phyloP scores from a whole-genome alignment of 2,888 invertebrate species.

The Deilephila porcellus region DNA sequence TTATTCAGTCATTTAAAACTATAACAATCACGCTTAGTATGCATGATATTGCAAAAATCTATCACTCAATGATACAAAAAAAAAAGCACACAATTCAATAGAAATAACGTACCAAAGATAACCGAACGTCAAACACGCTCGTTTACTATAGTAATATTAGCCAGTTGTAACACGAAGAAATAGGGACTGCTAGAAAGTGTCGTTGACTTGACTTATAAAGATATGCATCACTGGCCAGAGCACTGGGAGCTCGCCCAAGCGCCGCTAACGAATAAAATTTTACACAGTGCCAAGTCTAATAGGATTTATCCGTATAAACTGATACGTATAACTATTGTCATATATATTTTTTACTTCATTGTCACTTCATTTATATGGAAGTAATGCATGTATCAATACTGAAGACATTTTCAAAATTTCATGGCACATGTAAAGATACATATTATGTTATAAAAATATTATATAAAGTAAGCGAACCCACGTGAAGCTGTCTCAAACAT shows the following conservation, averaged over 20 bases:
- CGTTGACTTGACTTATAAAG: constrained; percentile 21
- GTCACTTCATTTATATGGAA: too few species aligned
- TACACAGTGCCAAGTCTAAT: constrained; percentile 1
- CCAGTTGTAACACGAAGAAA: constrained; percentile 5
- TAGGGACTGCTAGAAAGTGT: constrained; percentile 21
- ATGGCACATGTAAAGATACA: too few species aligned
- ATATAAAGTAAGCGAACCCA: too few species aligned
- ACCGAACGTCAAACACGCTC: neutral
- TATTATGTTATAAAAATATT: too few species aligned
- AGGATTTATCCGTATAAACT: constrained; percentile 7
- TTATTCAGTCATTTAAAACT: too few species aligned
- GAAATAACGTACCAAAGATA: neutral
- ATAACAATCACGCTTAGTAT: too few species aligned
- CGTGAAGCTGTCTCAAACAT: too few species aligned
- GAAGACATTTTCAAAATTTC: too few species aligned
- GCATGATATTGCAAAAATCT: too few species aligned
- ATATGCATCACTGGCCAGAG: constrained; percentile 20
- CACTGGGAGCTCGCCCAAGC: neutral
- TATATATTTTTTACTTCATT: too few species aligned
- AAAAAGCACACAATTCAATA: neutral
- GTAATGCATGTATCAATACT: too few species aligned
- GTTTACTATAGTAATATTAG: constrained; percentile 13
- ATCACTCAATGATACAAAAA: too few species aligned
- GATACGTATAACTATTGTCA: neutral
- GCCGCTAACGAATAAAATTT: constrained; percentile 13